Evolutionary conservation across 2,888 invertebrate species (phyloP).

Genomic region (Gastrophysa polygoni): DNA sequence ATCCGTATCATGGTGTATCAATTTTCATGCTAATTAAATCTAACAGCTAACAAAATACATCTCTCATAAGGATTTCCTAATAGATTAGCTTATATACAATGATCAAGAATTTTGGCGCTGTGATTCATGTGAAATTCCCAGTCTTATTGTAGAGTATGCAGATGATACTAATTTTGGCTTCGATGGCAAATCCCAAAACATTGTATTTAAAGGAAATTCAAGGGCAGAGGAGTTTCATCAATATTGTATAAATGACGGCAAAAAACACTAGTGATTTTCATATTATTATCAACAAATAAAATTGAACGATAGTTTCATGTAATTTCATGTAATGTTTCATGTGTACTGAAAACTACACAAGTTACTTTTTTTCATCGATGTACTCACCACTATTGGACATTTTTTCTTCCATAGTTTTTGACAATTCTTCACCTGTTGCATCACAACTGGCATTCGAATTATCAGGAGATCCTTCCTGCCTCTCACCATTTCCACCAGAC

Average conservation of each 20-base stretch:
- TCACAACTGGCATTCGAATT: constrained; percentile 49
- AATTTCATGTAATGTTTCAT: background rate
- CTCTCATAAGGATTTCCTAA: too few relatives aligned
- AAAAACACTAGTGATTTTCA: too few relatives aligned
- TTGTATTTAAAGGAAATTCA: background rate
- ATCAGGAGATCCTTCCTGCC: constrained; percentile 47
- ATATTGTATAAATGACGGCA: background rate
- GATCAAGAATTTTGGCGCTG: too few relatives aligned
- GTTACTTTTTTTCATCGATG: background rate
- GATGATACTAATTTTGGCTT: background rate
- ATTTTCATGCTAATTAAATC: too few relatives aligned
- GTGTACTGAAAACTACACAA: background rate
- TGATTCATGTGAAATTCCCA: background rate
- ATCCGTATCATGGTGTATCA: too few relatives aligned
- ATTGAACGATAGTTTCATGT: too few relatives aligned
- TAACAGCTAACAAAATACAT: too few relatives aligned
- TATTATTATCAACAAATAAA: too few relatives aligned
- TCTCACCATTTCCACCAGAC: constrained; percentile 54
- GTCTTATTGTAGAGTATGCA: background rate
- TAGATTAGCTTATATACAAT: too few relatives aligned
- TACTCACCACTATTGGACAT: constrained; percentile 54
- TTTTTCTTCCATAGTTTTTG: constrained; percentile 59
- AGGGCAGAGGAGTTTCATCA: background rate
- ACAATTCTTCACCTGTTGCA: constrained; percentile 46
- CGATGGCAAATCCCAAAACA: background rate